Conservation (phyloP, 1,140 invertebrate species). For the Aleiodes sp. region DNA sequence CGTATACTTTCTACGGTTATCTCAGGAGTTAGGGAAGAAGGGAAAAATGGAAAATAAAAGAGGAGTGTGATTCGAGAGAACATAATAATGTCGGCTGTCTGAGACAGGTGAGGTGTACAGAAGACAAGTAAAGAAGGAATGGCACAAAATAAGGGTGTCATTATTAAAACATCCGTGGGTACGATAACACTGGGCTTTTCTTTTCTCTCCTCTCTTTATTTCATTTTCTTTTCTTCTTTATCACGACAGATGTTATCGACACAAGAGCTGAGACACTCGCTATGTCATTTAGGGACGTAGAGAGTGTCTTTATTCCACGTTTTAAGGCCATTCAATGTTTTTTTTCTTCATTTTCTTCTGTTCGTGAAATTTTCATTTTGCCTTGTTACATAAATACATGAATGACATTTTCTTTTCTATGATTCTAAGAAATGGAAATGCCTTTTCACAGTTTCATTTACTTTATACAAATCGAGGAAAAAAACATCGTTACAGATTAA, state of each 20-base stretch:
- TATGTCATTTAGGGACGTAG: neutral
- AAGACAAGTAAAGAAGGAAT: constrained; percentile 8
- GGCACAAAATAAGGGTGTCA: constrained; percentile 33
- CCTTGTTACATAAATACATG: constrained; percentile 1
- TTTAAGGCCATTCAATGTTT: constrained; percentile 13
- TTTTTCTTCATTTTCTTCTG: neutral
- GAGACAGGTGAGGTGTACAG: constrained; percentile 16
- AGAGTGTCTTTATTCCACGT: neutral
- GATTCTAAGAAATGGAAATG: too few relatives aligned
- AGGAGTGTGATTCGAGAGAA: neutral
- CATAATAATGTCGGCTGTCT: neutral
- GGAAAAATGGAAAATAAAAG: neutral
- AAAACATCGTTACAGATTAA: too few relatives aligned
- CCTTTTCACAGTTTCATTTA: too few relatives aligned
- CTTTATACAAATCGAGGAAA: too few relatives aligned
- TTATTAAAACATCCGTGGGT: constrained; percentile 35
- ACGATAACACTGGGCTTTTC: neutral
- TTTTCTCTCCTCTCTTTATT: too few relatives aligned
- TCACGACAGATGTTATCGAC: constrained; percentile 36
- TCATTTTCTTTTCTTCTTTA: neutral
- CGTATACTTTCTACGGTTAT: too few relatives aligned
- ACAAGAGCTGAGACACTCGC: constrained; percentile 19
- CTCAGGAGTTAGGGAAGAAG: too few relatives aligned
- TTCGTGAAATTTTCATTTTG: neutral
- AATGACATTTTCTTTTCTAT: neutral